Conservation (phyloP, 2,888 invertebrate species). For the Coenonympha glycerion region DNA sequence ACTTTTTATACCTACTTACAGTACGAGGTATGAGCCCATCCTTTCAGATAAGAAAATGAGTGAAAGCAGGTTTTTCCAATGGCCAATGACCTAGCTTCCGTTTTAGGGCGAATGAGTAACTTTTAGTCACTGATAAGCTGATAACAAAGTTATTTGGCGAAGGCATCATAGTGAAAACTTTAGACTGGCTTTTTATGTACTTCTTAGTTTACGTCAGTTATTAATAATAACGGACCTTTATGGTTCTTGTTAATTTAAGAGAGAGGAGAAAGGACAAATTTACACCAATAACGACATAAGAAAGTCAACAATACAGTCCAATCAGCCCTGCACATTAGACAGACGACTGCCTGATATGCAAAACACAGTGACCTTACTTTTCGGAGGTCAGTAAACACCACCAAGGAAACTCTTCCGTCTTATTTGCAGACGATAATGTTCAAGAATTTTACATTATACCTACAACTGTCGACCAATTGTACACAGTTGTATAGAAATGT, state of each 20-base stretch:
- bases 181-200: too few species aligned
- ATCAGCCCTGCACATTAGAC: conserved; percentile 8
- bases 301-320: background rate
- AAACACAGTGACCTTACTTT: conserved; percentile 22
- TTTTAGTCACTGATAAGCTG: conserved; percentile 4
- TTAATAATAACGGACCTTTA: too few species aligned
- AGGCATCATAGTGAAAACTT: too few species aligned
- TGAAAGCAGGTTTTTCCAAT: conserved; percentile 2
- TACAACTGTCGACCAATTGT: too few species aligned
- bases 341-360: conserved; percentile 19
- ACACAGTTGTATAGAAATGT: too few species aligned
- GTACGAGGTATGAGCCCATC: background rate
- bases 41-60: background rate
- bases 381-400: conserved; percentile 21
- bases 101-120: conserved; percentile 10
- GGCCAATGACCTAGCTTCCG: conserved; percentile 1
- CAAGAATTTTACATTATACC: too few species aligned
- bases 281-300: background rate
- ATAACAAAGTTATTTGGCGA: background rate
- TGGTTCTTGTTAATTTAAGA: too few species aligned
- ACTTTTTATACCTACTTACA: too few species aligned
- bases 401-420: conserved; percentile 22
- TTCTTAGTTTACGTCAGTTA: too few species aligned
- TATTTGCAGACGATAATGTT: too few species aligned
- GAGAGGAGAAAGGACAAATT: too few species aligned